phyloP scores from a whole-genome alignment of 2,113 vertebrate genomes.

The Willisornis vidua region DNA sequence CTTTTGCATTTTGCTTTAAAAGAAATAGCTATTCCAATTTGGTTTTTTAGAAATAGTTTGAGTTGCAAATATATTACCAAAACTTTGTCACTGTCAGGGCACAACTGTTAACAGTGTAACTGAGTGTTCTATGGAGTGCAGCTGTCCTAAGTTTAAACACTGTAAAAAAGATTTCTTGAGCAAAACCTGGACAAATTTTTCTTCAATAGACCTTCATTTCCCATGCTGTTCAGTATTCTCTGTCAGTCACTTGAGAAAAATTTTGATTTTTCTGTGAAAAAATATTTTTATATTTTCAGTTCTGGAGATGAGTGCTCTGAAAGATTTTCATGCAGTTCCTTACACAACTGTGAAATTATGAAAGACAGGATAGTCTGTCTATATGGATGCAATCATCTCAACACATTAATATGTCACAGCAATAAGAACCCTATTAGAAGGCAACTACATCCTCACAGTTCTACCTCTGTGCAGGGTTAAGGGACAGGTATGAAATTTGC shows the following conservation, averaged over 20 bases:
- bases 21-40: background rate
- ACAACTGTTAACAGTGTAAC: background rate
- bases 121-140: background rate
- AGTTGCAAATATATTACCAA: background rate
- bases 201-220: background rate
- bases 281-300: background rate
- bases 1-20: background rate
- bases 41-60: background rate
- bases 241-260: background rate
- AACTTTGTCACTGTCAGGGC: background rate
- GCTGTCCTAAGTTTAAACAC: background rate
- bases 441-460: background rate
- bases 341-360: background rate
- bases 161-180: background rate
- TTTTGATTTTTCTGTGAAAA: background rate
- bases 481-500: background rate
- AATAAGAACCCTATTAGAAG: background rate
- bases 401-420: background rate
- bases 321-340: background rate
- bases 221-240: background rate
- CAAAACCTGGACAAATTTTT: background rate
- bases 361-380: background rate
- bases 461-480: background rate
- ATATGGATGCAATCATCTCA: background rate
- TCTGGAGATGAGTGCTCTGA: background rate